Percentiles rank a stretch among this genome's conserved stretches.
Evolutionary conservation across 2,797 vertebrate species (phyloP).

Genomic region (Enteromius fasciolatus): DNA sequence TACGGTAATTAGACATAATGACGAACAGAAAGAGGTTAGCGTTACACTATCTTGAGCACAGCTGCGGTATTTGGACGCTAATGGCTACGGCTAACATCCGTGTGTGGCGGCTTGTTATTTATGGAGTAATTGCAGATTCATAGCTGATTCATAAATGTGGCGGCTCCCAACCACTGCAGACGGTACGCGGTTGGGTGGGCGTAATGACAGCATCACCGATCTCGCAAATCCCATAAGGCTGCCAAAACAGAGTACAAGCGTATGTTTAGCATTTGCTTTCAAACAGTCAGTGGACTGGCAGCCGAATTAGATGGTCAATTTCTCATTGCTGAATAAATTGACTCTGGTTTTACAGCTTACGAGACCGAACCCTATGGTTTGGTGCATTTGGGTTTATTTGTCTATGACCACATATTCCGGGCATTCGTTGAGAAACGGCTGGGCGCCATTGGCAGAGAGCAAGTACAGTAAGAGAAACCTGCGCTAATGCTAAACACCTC

Average conservation of each 20-base stretch:
- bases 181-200: conserved; percentile 16
- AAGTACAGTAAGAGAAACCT: conserved; percentile 30
- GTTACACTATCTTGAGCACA: conserved; percentile 3
- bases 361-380: conserved; percentile 42
- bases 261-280: conserved; percentile 45
- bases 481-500: conserved; percentile 29
- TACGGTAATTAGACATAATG: not conserved
- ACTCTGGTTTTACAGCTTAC: conserved; percentile 41
- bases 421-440: conserved; percentile 24
- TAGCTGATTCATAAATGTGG: conserved; percentile 50
- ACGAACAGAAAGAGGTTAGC: conserved; percentile 3
- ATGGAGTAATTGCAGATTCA: conserved; percentile 60
- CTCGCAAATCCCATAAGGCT: conserved; percentile 37
- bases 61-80: conserved; percentile 37
- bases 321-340: conserved; percentile 39
- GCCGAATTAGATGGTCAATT: conserved; percentile 34
- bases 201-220: conserved; percentile 48
- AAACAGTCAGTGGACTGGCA: conserved; percentile 23
- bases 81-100: conserved; percentile 38
- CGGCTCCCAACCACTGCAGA: conserved; percentile 35
- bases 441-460: conserved; percentile 18
- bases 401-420: conserved; percentile 50
- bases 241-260: conserved; percentile 43
- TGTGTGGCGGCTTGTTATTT: conserved; percentile 51
- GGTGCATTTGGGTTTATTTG: conserved; percentile 40